Base-by-base conservation (phyloP, 2,888 invertebrate genomes). In the Lasius platythorax region DNA sequence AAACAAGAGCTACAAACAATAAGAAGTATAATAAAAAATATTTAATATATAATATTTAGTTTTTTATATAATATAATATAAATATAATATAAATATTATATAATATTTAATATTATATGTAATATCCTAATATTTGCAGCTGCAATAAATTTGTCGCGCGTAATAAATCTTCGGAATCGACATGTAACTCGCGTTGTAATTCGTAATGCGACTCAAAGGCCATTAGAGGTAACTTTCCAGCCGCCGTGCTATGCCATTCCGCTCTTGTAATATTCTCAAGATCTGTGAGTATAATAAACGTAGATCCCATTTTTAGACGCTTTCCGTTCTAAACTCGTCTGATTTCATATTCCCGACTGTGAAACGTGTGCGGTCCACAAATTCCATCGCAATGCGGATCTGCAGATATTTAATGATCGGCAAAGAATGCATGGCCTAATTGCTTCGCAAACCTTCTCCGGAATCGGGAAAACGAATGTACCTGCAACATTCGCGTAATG, bases 401-500 rank as follows among this genome's bases (percentile, higher is more conserved):
- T 43, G 67, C 28, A 43, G 33, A 68, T 28, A 53, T 79, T 67
- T 58, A 68, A 79, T n/a, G 40, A 63, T 61, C 40, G 28, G 53
- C 53, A 53, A 43, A 18, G 30, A 30, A 68, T 33, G 67, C 23
- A 37, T 56, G 66, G 58, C 50, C 58, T 72, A 72, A 83, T 84
- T 73, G 64, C 58, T 58, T 30, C 28, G 72, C 18, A 56, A 84
- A 73, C 37, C 43, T 70, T 73, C 66, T 11, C 23, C 28, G 56
- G 30, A 43, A 73, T 56, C 18, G 43, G n/a, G 56, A 70, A 68
- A 73, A 72, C 72, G 66, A 82, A 46, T n/a, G 8, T 63, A 40
- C 30, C 50, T 63, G 66, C 72, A 61, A 83, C 53, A 72, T 66
- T 61, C 37, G 33, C 37, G 33, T 46, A 73, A 82, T 43, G 53